A percentile compares a stretch with the other conserved stretches of the same genome.
Conservation (phyloP, 2,888 invertebrate genomes). For the Clivina fossor region DNA sequence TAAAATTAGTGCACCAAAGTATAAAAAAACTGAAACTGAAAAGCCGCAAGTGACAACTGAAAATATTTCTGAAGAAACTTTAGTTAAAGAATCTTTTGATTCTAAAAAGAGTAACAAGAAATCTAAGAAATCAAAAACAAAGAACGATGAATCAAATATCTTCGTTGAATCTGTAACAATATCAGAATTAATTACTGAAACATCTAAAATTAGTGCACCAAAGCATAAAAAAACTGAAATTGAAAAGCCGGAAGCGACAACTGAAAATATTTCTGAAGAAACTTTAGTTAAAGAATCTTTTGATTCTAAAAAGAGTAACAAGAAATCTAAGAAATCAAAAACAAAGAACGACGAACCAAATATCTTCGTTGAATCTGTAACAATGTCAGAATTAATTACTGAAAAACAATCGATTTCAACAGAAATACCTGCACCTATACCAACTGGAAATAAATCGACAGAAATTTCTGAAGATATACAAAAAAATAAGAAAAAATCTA, state of each 20-base stretch:
- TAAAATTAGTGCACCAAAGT: too few relatives aligned
- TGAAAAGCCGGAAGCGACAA: not conserved
- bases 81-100: too few relatives aligned
- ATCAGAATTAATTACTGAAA: not conserved
- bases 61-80: not conserved
- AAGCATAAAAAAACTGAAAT: constrained; percentile 19
- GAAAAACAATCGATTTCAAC: not conserved
- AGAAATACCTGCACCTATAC: not conserved
- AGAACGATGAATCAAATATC: constrained; percentile 20
- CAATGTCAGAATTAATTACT: not conserved
- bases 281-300: not conserved
- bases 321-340: constrained; percentile 41
- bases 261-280: not conserved
- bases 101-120: constrained; percentile 36
- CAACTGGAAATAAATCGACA: not conserved
- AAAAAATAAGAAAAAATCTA: constrained; percentile 38
- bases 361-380: not conserved
- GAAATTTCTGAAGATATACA: constrained; percentile 28
- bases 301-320: constrained; percentile 27
- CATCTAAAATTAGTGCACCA: too few relatives aligned
- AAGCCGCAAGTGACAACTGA: not conserved
- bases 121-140: constrained; percentile 40
- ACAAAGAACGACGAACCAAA: constrained; percentile 32
- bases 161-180: not conserved
- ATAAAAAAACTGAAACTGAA: constrained; percentile 15